A percentile compares a stretch with the other conserved stretches of the same genome.
Conservation (phyloP, 2,888 invertebrate species). For the Himalopsyche japonica region DNA sequence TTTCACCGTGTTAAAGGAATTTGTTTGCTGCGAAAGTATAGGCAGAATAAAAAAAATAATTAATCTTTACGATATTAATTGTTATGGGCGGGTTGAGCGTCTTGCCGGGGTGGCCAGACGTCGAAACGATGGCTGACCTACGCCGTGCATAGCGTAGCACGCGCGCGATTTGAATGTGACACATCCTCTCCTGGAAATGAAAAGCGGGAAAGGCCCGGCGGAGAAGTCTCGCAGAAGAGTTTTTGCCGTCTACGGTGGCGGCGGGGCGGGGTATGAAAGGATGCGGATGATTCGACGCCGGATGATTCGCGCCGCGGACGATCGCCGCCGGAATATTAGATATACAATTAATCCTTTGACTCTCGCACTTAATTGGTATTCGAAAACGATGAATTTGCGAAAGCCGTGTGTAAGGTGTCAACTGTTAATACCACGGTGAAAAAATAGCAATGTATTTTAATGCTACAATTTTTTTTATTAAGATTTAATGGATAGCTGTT, state of each 20-base stretch:
- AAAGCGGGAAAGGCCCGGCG: slow-evolving; percentile 21
- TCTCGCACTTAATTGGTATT: too few relatives aligned
- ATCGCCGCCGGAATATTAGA: not conserved
- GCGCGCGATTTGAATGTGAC: slow-evolving; percentile 12
- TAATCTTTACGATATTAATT: too few relatives aligned
- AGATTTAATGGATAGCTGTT: too few relatives aligned
- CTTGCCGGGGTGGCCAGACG: not conserved
- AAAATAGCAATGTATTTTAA: too few relatives aligned
- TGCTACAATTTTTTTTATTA: too few relatives aligned
- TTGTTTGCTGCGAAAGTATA: too few relatives aligned
- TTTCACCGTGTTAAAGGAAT: too few relatives aligned
- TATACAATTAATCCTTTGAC: not conserved
- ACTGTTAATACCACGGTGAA: too few relatives aligned
- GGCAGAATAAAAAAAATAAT: too few relatives aligned
- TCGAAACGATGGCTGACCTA: not conserved
- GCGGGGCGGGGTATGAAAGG: slow-evolving; percentile 21
- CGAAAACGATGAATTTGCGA: too few relatives aligned
- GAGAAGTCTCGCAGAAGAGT: not conserved
- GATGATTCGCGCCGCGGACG: not conserved
- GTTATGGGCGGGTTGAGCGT: not conserved
- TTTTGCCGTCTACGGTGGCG: not conserved
- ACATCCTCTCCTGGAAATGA: slow-evolving; percentile 31
- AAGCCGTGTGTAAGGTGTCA: too few relatives aligned
- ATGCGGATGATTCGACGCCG: not conserved
- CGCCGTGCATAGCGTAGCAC: not conserved